Percentiles rank a stretch among this genome's conserved stretches.
These are phyloP conservation scores for Globodera ellingtonae DNA, from an alignment of 1,140 invertebrate genomes.

Conservation along the genomic window DNA sequence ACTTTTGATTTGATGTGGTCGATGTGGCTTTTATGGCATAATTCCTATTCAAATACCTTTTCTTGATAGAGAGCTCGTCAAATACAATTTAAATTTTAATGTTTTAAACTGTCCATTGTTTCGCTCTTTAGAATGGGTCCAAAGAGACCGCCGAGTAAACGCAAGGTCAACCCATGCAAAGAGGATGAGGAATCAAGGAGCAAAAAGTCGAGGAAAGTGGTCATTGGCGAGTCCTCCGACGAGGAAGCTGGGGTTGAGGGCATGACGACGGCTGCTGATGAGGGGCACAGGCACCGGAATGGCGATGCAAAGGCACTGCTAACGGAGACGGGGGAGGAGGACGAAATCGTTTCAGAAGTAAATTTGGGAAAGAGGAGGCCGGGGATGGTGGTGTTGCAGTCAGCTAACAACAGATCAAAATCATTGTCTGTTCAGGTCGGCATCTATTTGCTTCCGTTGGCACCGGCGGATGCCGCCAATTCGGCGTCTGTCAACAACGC, in stretches of 20 bases:
- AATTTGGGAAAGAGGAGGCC: not conserved
- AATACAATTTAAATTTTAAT: not conserved
- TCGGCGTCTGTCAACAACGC: not conserved
- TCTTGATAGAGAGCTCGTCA: not conserved
- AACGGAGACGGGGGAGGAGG: not conserved
- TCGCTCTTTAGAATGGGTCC: not conserved
- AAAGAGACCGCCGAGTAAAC: not conserved
- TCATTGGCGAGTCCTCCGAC: slow-evolving; percentile 1
- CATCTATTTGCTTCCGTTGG: slow-evolving; percentile 10
- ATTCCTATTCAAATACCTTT: no score
- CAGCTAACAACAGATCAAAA: not conserved
- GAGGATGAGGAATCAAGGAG: not conserved
- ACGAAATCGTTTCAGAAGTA: slow-evolving; percentile 26
- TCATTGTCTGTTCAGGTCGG: slow-evolving; percentile 1
- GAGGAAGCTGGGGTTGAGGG: not conserved
- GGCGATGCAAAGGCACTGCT: not conserved
- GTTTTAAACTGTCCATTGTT: not conserved
- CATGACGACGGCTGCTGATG: not conserved
- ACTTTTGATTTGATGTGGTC: no score
- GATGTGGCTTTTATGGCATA: no score
- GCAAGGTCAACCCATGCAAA: not conserved
- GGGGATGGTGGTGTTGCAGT: not conserved
- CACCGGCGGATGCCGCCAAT: not conserved
- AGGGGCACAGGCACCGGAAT: not conserved
- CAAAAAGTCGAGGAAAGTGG: not conserved